Base-by-base conservation (phyloP, 2,113 vertebrate genomes). In the Cromileptes altivelis region DNA sequence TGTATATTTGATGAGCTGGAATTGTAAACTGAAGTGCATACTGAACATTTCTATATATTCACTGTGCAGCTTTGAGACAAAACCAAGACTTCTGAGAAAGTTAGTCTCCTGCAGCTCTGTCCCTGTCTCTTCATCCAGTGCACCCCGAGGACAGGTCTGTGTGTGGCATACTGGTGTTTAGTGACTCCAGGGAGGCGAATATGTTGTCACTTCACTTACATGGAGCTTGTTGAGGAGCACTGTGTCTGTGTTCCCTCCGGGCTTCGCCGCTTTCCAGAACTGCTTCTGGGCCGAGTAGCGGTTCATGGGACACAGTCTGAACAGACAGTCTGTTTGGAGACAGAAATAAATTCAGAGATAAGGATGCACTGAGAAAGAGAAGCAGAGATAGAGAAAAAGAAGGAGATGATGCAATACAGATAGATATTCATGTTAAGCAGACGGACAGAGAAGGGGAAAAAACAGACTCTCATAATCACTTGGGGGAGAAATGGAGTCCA, bases 181-280 rank as follows among this genome's bases (percentile, higher is more conserved):
- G 77, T 53, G 75, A 56, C 61, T 27, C 64, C 71, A 58, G 52
- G 17, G 61, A 70, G 64, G 27, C 52, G 40, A 50, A 50, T n/a
- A 23, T 42, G 69, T 77, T 10, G 33, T 84, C 75, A 47, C 75
- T 61, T 83, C 33, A 96, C 97, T 93, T 92, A 99, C 98, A 0
- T 99, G 98, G 33, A 99, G 93, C 72, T 99, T 99, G 87, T 99
- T 99, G 85, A 99, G 98, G 2, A 99, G 95, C 64, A 99, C 97
- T 0, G 98, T 94, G 23, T 99, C 98, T 0, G 98, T 99, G 94
- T 97, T 99, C 50, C 97, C 97, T 65, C 98, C 98, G 0, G 98
- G 98, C 85, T 99, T 99, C 1, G 98, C 98, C 8, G 98, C 98
- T 91, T 99, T 99, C 98, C 98, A 99, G 95, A 99, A 99, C 94